A percentile compares a stretch with the other conserved stretches of the same genome.
phyloP scores from a whole-genome alignment of 2,797 vertebrate species.

The Danio kyathit region DNA sequence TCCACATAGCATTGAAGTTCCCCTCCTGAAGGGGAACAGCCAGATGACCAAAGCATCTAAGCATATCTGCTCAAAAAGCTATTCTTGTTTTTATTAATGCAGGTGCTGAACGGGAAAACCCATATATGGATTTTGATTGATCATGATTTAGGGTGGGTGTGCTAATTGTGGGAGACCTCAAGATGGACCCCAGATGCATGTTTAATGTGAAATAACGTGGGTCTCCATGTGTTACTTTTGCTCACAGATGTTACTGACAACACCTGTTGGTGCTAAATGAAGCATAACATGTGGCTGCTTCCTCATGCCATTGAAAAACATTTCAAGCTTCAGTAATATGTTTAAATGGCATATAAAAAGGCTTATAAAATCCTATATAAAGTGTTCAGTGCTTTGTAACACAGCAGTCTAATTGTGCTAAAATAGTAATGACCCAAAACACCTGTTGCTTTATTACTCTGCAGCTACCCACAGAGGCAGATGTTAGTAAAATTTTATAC shows the following conservation, averaged over 20 bases:
- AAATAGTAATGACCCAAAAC: not conserved
- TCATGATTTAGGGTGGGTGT: slow-evolving; percentile 2
- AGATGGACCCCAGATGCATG: slow-evolving; percentile 13
- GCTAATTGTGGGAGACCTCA: not conserved
- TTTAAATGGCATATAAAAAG: slow-evolving; percentile 10
- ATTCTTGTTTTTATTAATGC: not conserved
- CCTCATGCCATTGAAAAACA: not conserved
- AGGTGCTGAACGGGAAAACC: not conserved
- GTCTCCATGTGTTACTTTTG: not conserved
- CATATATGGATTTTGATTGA: not conserved
- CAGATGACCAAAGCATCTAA: not conserved
- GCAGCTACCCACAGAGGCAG: not conserved
- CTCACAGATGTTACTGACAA: slow-evolving; percentile 14
- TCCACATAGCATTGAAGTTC: too few species aligned
- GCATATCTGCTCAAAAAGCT: not conserved
- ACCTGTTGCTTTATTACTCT: not conserved
- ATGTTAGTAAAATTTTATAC: not conserved
- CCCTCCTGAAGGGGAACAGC: too few species aligned
- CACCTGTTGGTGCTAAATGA: slow-evolving; percentile 33
- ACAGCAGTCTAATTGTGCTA: not conserved
- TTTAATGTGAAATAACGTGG: slow-evolving; percentile 10
- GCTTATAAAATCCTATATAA: not conserved
- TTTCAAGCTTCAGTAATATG: not conserved
- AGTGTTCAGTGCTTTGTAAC: not conserved
- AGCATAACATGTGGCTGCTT: slow-evolving; percentile 7